phyloP scores from a whole-genome alignment of 2,797 vertebrate species.

The Malacoraja senta region DNA sequence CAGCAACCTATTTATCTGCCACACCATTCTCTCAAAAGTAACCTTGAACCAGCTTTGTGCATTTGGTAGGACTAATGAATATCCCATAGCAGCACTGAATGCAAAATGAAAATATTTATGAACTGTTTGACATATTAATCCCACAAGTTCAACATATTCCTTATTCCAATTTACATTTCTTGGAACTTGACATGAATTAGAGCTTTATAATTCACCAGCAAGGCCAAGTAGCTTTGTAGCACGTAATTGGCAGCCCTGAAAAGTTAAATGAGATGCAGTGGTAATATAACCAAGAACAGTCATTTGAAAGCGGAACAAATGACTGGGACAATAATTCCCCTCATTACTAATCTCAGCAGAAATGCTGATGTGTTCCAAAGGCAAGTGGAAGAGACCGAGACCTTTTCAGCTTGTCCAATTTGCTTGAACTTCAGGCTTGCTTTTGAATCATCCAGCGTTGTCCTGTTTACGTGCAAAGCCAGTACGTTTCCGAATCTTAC shows the following conservation, averaged over 20 bases:
- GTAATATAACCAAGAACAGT: background rate
- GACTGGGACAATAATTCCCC: background rate
- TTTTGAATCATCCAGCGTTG: background rate
- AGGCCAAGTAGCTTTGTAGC: background rate
- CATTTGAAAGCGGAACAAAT: constrained; percentile 18
- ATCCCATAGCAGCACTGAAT: background rate
- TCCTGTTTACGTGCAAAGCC: background rate
- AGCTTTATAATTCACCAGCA: background rate
- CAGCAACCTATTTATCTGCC: background rate
- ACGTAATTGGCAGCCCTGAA: background rate
- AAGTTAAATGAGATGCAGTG: background rate
- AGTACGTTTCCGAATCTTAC: background rate
- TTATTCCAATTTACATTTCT: background rate
- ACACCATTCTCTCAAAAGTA: background rate
- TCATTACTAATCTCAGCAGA: background rate
- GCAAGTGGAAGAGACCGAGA: background rate
- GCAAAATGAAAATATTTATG: constrained; percentile 1
- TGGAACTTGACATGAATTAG: background rate
- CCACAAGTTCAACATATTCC: background rate
- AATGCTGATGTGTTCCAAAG: background rate
- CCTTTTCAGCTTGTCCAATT: background rate
- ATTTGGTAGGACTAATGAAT: background rate
- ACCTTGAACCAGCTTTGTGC: background rate
- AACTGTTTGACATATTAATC: background rate
- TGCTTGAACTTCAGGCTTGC: background rate